A percentile compares a stretch with the other conserved stretches of the same genome.
Conservation (phyloP, 2,797 vertebrate genomes). For the Leptatherina wallacei region DNA sequence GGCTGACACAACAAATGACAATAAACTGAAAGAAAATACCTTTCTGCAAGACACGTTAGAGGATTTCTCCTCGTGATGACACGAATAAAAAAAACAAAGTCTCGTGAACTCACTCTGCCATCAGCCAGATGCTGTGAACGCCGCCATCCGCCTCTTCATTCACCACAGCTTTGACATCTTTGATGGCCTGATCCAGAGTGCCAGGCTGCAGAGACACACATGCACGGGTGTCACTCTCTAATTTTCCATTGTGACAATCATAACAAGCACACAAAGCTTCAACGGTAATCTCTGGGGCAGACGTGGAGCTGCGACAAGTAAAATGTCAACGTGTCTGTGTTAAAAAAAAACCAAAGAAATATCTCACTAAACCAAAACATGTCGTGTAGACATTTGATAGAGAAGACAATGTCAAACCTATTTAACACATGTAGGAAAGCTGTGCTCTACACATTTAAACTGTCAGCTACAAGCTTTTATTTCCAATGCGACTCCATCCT, state of each 20-base stretch:
- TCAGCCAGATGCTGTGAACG: slow-evolving; percentile 82
- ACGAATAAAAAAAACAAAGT: slow-evolving; percentile 1
- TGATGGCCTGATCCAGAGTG: slow-evolving; percentile 85
- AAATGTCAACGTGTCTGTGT: slow-evolving; percentile 50
- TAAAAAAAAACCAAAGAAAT: slow-evolving; percentile 40
- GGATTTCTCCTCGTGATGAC: not conserved
- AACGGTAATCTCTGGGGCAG: slow-evolving; percentile 58
- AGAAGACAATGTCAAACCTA: slow-evolving; percentile 31
- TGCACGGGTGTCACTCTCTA: slow-evolving; percentile 54
- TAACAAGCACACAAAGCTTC: slow-evolving; percentile 47
- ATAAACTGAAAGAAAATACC: not conserved
- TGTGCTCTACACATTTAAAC: slow-evolving; percentile 7
- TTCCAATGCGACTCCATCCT: slow-evolving; percentile 3
- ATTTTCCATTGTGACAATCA: slow-evolving; percentile 59
- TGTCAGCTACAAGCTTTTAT: slow-evolving; percentile 19
- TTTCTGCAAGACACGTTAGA: not conserved
- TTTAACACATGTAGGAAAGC: slow-evolving; percentile 26
- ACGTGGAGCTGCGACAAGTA: slow-evolving; percentile 47
- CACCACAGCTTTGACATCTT: slow-evolving; percentile 78
- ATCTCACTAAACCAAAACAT: slow-evolving; percentile 56
- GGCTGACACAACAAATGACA: slow-evolving; percentile 14
- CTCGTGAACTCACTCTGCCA: slow-evolving; percentile 83
- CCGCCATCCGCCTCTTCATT: slow-evolving; percentile 77
- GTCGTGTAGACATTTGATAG: slow-evolving; percentile 18
- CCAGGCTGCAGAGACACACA: slow-evolving; percentile 78